Conservation (phyloP, 2,888 invertebrate species). For the Harpagoxenus sublaevis region DNA sequence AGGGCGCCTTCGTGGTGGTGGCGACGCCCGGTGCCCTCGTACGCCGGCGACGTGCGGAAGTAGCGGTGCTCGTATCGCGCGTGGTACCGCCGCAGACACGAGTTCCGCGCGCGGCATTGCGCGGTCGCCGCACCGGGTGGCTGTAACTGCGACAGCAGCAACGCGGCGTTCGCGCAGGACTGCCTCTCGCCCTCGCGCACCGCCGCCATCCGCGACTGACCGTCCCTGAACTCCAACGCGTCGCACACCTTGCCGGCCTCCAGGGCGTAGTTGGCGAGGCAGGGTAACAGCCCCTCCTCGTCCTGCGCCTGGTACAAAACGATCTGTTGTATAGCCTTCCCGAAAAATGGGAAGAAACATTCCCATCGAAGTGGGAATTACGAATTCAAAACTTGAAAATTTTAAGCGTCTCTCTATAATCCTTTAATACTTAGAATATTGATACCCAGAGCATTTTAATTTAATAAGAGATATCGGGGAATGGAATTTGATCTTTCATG, state of each 20-base stretch:
- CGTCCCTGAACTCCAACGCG: slow-evolving; percentile 55
- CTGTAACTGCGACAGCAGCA: slow-evolving; percentile 69
- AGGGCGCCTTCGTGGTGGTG: slow-evolving; percentile 9
- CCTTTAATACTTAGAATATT: background rate
- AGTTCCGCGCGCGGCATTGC: slow-evolving; percentile 68
- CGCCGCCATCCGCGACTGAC: background rate
- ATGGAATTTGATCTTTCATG: background rate
- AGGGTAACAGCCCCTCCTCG: slow-evolving; percentile 57
- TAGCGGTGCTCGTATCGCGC: slow-evolving; percentile 71
- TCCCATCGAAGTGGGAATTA: background rate
- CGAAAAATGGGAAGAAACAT: background rate
- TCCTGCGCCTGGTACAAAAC: slow-evolving; percentile 59
- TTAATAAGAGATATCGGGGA: background rate
- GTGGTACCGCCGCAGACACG: slow-evolving; percentile 73
- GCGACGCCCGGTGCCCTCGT: slow-evolving; percentile 11
- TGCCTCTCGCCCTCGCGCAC: slow-evolving; percentile 56
- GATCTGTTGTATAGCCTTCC: background rate
- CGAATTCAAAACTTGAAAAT: no score
- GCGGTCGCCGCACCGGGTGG: slow-evolving; percentile 58
- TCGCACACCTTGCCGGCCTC: slow-evolving; percentile 75
- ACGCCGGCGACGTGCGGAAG: slow-evolving; percentile 45
- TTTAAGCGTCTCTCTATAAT: background rate
- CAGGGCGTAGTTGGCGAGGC: slow-evolving; percentile 65
- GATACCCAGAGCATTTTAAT: background rate
- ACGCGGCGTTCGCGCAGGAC: slow-evolving; percentile 71